These are phyloP conservation scores for Paracanthobrama guichenoti DNA, from an alignment of 2,113 vertebrate species.

Conservation along the genomic window DNA sequence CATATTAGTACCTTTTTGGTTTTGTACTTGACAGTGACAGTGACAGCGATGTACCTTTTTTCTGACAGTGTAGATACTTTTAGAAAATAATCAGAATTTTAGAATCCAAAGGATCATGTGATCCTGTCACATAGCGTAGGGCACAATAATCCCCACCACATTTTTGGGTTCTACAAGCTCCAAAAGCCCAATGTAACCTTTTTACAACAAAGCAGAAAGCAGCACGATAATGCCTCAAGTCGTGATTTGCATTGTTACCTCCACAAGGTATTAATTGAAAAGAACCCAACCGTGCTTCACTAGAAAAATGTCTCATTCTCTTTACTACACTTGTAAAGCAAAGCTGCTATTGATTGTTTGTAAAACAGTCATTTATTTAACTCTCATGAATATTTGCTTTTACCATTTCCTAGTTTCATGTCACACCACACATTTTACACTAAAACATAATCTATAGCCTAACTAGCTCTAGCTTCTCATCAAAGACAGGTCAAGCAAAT, in stretches of 20 bases:
- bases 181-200: neutral
- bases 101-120: neutral
- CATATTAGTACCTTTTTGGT: too few relatives aligned
- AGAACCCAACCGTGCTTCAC: slow-evolving; percentile 16
- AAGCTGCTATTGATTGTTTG: slow-evolving; percentile 42
- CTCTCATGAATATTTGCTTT: neutral
- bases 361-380: slow-evolving; percentile 36
- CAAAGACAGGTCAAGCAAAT: neutral
- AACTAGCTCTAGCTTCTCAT: neutral
- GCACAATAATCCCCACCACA: neutral
- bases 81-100: neutral
- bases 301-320: slow-evolving; percentile 12
- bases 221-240: neutral
- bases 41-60: too few relatives aligned
- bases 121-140: neutral
- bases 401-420: neutral
- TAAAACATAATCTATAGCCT: neutral
- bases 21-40: too few relatives aligned
- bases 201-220: neutral
- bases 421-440: neutral
- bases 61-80: neutral
- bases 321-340: slow-evolving; percentile 33
- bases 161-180: neutral
- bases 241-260: slow-evolving; percentile 39
- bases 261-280: slow-evolving; percentile 36